A percentile compares a stretch with the other conserved stretches of the same genome.
Conservation (phyloP, 2,113 vertebrate genomes). For the Proterorhinus semilunaris region DNA sequence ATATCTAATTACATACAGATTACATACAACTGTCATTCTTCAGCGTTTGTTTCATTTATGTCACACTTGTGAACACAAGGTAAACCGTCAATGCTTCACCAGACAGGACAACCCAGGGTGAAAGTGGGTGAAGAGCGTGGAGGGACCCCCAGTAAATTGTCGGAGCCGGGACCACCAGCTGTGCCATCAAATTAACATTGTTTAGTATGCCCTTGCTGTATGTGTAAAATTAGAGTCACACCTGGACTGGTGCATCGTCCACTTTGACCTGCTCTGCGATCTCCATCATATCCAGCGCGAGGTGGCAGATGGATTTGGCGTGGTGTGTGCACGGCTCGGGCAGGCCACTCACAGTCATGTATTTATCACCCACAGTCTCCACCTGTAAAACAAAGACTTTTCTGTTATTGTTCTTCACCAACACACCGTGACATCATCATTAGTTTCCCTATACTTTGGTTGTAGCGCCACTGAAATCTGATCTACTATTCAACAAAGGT, state of each 20-base stretch:
- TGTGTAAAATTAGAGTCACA: slow-evolving; percentile 48
- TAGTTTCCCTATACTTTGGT: slow-evolving; percentile 8
- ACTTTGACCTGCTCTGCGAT: slow-evolving; percentile 97
- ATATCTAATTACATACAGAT: no score
- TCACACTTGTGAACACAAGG: no score
- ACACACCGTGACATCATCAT: background rate
- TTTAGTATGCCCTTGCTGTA: no score
- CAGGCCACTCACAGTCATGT: slow-evolving; percentile 98
- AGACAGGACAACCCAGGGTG: no score
- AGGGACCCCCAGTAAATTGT: background rate
- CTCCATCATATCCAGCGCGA: slow-evolving; percentile 98
- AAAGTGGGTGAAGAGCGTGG: no score
- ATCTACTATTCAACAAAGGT: slow-evolving; percentile 10
- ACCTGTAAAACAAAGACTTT: slow-evolving; percentile 76
- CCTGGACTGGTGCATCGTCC: slow-evolving; percentile 94
- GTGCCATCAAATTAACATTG: no score
- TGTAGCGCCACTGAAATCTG: slow-evolving; percentile 19
- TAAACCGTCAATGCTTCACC: no score
- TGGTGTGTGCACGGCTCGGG: slow-evolving; percentile 97
- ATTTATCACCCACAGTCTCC: slow-evolving; percentile 98
- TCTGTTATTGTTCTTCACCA: slow-evolving; percentile 1
- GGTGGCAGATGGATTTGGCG: slow-evolving; percentile 93
- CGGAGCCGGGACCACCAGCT: no score
- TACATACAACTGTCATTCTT: no score
- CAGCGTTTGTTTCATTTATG: no score